Conservation (phyloP, 2,888 invertebrate genomes). For the Zeuzera pyrina region DNA sequence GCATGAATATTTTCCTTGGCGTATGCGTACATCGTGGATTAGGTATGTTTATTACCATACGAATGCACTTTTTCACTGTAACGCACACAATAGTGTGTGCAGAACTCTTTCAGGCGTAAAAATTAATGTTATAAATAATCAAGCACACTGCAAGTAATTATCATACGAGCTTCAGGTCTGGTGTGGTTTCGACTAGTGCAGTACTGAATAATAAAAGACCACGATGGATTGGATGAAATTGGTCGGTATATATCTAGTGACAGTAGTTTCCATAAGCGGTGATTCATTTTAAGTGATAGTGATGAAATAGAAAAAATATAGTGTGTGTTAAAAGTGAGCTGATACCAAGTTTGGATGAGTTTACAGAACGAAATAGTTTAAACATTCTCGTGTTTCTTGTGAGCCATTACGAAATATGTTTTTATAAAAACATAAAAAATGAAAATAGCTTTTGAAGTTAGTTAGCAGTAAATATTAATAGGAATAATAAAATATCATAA, state of each 20-base stretch:
- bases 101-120: constrained; percentile 65
- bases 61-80: constrained; percentile 17
- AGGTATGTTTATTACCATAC: too few species aligned
- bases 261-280: constrained; percentile 16
- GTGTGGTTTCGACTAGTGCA: constrained; percentile 37
- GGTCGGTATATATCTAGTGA: constrained; percentile 67
- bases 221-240: constrained; percentile 70
- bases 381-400: too few species aligned
- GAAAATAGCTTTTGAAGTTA: too few species aligned
- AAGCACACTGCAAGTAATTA: constrained; percentile 50
- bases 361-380: too few species aligned
- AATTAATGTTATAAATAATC: constrained; percentile 72
- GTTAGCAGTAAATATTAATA: too few species aligned
- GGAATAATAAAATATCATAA: too few species aligned
- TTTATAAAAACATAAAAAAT: too few species aligned
- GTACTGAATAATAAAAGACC: constrained; percentile 29
- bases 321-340: constrained; percentile 9
- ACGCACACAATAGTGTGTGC: constrained; percentile 22
- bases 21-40: too few species aligned
- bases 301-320: too few species aligned
- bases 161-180: constrained; percentile 62
- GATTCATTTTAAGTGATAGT: constrained; percentile 8
- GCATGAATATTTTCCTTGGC: too few species aligned
- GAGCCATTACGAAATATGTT: too few species aligned
- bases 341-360: too few species aligned